Base-by-base conservation (phyloP, 2,113 vertebrate species). In the Psilopogon haemacephalus region DNA sequence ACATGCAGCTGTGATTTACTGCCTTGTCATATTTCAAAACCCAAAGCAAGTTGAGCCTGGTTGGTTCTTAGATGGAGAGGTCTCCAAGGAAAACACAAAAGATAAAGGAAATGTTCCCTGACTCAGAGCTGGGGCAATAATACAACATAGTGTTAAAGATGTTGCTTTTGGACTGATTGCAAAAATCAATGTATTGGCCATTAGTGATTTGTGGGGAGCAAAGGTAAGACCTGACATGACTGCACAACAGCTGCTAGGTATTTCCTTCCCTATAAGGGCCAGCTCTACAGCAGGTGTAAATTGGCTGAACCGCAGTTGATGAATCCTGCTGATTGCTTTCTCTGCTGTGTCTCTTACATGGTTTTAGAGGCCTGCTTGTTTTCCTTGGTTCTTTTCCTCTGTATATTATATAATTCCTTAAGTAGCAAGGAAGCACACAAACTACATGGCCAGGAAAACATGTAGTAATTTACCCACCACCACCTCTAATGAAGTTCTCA, bases 61-160 rank as follows among this genome's bases (percentile, higher is more conserved):
- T 86, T 80, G 60, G 75, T 76, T 71, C 58, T 87, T 72, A 28
- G 86, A 93, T 80, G 62, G 78, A 91, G 82, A 84, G 16, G 15
- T 44, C 94, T 92, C 88, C 86, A 95, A 95, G 71, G 68, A 77
- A 94, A 94, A 88, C 5, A 9, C 21, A 75, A 84, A 32, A 93
- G 35, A 55, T 58, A 40, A n/a, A 94, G 77, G 64, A 83, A 90
- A 71, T 60, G 40, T 83, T 91, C 21, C 52, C 65, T 52, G 71
- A 85, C 68, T 87, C 74, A 87, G 71, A 84, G 81, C 42, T 4
- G 59, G 78, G 37, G 50, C 63, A 93, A 67, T 89, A 89, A 89
- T 85, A 84, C 84, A 85, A 62, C 8, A 58, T 38, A 11, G 16
- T 77, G 60, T 56, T 91, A 86, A 75, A 67, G 42, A 70, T 50